Percentiles rank a stretch among this genome's conserved stretches.
Conservation (phyloP, 1,140 invertebrate genomes). For the Mizuhopecten yessoensis region DNA sequence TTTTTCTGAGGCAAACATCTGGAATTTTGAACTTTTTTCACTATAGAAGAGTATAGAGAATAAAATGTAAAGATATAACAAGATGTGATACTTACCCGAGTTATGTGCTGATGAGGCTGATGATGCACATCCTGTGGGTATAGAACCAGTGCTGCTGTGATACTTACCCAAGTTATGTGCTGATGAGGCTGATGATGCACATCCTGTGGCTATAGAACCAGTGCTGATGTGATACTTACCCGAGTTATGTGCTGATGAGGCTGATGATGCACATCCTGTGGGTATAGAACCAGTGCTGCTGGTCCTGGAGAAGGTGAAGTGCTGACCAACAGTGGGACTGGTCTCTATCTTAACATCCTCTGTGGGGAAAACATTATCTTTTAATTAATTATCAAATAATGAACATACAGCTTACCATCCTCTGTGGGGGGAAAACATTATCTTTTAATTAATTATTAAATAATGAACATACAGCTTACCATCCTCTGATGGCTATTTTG, state of each 20-base stretch:
- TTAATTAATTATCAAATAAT: too few species aligned
- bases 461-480: too few species aligned
- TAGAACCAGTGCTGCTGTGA: too few species aligned
- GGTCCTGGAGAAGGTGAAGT: constrained; percentile 89
- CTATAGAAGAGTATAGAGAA: too few species aligned
- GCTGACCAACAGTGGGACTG: constrained; percentile 87
- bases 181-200: constrained; percentile 89
- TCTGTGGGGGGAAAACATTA: constrained; percentile 73
- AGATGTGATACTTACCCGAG: constrained; percentile 86
- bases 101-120: constrained; percentile 90
- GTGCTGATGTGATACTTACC: too few species aligned
- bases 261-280: constrained; percentile 91
- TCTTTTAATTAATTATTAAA: neutral
- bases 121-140: constrained; percentile 90
- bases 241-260: constrained; percentile 89
- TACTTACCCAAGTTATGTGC: constrained; percentile 89
- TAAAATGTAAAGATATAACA: too few species aligned
- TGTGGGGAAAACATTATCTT: constrained; percentile 47
- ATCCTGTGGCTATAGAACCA: constrained; percentile 91
- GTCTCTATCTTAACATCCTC: constrained; percentile 87
- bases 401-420: constrained; percentile 86
- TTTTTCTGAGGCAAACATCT: too few species aligned
- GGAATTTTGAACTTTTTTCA: too few species aligned
- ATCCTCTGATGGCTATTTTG: too few species aligned
- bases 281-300: constrained; percentile 93